These are phyloP conservation scores for Zaprionus gabonicus DNA, from an alignment of 1,140 invertebrate genomes.

Conservation along the genomic window DNA sequence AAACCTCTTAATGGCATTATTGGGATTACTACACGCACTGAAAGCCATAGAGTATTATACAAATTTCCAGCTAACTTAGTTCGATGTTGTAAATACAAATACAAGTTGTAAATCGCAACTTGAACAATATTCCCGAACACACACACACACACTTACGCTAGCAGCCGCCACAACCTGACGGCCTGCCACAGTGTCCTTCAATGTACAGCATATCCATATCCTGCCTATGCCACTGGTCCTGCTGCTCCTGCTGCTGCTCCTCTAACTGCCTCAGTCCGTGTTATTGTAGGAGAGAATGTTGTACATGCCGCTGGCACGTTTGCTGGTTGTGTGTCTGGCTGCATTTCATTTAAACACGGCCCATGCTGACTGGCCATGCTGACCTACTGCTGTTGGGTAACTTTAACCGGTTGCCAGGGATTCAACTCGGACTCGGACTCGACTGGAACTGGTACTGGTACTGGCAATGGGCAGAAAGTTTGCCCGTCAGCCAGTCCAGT, in stretches of 20 bases:
- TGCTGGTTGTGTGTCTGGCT: slow-evolving; percentile 11
- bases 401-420: slow-evolving; percentile 31
- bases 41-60: neutral
- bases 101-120: slow-evolving; percentile 16
- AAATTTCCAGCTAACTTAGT: neutral
- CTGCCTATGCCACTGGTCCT: slow-evolving; percentile 6
- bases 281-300: slow-evolving; percentile 11
- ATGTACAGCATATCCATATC: slow-evolving; percentile 37
- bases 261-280: neutral
- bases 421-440: neutral
- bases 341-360: slow-evolving; percentile 39
- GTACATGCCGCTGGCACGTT: slow-evolving; percentile 36
- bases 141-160: neutral
- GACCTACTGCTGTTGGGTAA: slow-evolving; percentile 37
- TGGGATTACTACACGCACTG: neutral
- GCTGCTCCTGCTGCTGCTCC: slow-evolving; percentile 3
- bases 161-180: slow-evolving; percentile 33
- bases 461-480: slow-evolving; percentile 26
- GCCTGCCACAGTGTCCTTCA: slow-evolving; percentile 22
- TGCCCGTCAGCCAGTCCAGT: slow-evolving; percentile 31
- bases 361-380: neutral
- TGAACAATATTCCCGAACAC: slow-evolving; percentile 15
- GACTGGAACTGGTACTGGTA: neutral
- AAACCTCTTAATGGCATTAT: neutral
- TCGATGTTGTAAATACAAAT: slow-evolving; percentile 4